Percentiles rank a stretch among this genome's conserved stretches.
Conservation (phyloP, 1,140 invertebrate genomes). For the Drosophila melanica region DNA sequence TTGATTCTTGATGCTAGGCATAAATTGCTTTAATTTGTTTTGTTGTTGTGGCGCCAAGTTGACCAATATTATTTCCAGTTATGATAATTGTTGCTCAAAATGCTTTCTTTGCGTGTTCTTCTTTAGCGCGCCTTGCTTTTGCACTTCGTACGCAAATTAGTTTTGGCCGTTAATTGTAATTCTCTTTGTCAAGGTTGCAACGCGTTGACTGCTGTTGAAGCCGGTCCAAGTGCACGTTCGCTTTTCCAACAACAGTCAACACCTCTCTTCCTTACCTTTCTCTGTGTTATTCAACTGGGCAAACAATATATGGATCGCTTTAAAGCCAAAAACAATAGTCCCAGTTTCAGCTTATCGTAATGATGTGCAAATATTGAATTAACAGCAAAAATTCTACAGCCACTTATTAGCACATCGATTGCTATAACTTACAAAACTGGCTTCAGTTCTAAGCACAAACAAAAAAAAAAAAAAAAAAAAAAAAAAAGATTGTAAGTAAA, state of each 20-base stretch:
- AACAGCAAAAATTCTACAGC: conserved; percentile 23
- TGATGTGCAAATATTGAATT: conserved; percentile 70
- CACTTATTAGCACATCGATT: conserved; percentile 57
- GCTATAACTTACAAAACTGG: conserved; percentile 50
- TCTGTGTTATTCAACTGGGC: conserved; percentile 61
- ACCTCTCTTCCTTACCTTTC: conserved; percentile 9
- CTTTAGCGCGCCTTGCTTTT: conserved; percentile 12
- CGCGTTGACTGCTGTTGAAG: conserved; percentile 1
- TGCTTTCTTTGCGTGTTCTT: conserved; percentile 6
- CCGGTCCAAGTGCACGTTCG: conserved; percentile 37
- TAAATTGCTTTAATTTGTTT: conserved; percentile 18
- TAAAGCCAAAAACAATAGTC: conserved; percentile 36
- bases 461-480: neutral
- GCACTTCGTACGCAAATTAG: conserved; percentile 55
- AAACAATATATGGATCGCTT: conserved; percentile 57
- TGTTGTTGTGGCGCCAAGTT: neutral
- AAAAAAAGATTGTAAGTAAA: neutral
- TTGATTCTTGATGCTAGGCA: conserved; percentile 8
- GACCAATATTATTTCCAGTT: conserved; percentile 31
- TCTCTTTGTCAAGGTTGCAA: conserved; percentile 75
- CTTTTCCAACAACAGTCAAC: too few species aligned
- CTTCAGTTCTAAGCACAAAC: conserved; percentile 29
- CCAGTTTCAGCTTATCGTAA: conserved; percentile 56
- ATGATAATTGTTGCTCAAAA: conserved; percentile 23
- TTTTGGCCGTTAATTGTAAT: conserved; percentile 61